Percentiles rank a stretch among this genome's conserved stretches.
Conservation (phyloP, 2,113 vertebrate genomes). For the Cavia aperea region DNA sequence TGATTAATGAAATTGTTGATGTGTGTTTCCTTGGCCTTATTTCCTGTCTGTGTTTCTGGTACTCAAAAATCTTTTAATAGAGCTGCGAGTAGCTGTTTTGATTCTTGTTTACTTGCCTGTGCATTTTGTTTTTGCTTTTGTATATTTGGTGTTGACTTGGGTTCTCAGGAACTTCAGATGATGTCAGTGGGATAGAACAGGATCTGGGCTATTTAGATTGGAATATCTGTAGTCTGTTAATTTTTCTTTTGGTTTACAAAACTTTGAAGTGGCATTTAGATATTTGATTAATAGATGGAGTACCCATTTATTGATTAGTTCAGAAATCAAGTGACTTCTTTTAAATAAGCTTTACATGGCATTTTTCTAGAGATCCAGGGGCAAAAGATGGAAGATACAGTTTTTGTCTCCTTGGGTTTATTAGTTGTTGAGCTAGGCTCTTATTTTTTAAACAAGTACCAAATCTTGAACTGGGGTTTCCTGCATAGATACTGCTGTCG, state of each 20-base stretch:
- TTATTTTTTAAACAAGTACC: neutral
- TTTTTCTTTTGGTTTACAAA: neutral
- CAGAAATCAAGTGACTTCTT: neutral
- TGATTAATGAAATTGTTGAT: neutral
- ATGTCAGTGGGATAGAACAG: neutral
- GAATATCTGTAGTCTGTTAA: neutral
- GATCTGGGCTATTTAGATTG: neutral
- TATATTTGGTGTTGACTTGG: neutral
- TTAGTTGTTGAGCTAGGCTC: neutral
- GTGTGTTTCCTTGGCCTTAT: neutral
- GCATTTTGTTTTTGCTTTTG: neutral
- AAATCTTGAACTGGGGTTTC: neutral
- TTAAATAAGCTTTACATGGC: neutral
- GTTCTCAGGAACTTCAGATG: neutral
- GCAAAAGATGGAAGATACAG: neutral
- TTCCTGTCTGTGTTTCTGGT: neutral
- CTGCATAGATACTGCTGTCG: neutral
- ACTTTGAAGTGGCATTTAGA: neutral
- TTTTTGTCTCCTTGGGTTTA: neutral
- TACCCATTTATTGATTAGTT: neutral
- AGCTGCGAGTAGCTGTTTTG: neutral
- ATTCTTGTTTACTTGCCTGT: neutral
- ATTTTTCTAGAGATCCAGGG: neutral
- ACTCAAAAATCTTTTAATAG: neutral
- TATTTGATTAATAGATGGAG: neutral